phyloP scores from a whole-genome alignment of 2,888 invertebrate species.

The Didymodactylos carnosus region DNA sequence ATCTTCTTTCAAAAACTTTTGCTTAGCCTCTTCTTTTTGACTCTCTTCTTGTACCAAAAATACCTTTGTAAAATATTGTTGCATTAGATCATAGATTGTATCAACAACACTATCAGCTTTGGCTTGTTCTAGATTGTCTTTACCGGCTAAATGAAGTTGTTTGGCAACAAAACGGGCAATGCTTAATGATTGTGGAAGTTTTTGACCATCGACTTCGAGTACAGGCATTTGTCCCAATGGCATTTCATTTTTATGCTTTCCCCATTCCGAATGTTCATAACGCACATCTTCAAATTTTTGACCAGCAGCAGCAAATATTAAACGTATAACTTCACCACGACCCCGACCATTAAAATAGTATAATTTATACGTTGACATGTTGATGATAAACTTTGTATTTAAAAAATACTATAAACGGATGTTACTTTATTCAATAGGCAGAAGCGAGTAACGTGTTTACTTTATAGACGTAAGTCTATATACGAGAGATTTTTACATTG shows the following conservation, averaged over 20 bases:
- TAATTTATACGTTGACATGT: slow-evolving; percentile 36
- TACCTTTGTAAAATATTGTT: background rate
- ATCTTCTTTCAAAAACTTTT: background rate
- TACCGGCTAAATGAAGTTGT: slow-evolving; percentile 4
- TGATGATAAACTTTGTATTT: background rate
- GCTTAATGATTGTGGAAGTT: background rate
- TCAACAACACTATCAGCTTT: slow-evolving; percentile 2
- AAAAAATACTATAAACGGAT: no score
- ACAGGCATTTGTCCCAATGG: slow-evolving; percentile 13
- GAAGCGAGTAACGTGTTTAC: no score
- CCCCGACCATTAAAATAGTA: slow-evolving; percentile 44
- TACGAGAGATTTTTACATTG: no score
- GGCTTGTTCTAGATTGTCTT: slow-evolving; percentile 1
- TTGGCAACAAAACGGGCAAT: background rate
- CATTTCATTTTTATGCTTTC: slow-evolving; percentile 9
- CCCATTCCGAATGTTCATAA: slow-evolving; percentile 35
- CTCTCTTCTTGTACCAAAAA: background rate
- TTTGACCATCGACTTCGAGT: slow-evolving; percentile 14
- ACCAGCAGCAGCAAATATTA: slow-evolving; percentile 42
- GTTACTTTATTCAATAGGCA: no score
- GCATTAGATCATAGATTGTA: background rate
- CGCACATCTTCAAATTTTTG: slow-evolving; percentile 42
- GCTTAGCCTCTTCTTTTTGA: background rate
- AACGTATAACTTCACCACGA: slow-evolving; percentile 42
- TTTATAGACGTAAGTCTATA: no score